Evolutionary conservation across 2,888 invertebrate species (phyloP), one percentile per base, ranked within the genome.

Genomic region (Herminia tarsipennalis): DNA sequence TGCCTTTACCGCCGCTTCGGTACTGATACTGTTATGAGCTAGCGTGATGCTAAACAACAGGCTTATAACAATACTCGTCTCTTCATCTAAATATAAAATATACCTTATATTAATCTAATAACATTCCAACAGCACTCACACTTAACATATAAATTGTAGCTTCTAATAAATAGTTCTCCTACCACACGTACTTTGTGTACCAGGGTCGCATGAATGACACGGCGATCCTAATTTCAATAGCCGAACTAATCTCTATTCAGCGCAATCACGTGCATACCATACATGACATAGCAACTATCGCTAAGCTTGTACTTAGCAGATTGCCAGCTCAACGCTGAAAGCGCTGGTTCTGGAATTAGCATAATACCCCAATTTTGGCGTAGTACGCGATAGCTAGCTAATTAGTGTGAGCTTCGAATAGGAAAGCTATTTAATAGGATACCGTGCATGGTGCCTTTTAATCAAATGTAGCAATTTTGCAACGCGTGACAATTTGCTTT

Each of bases 281-380:
- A 46, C 42, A 53, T 65, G 56, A 56, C 52, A 50, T 42, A 58
- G 48, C 44, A 52, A 52, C 54, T 57, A 52, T 56, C 47, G 29
- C 47, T 67, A 60, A 65, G 61, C 61, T 43, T 40, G 39, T 63
- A 60, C 56, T 68, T 61, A 65, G 42, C 53, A 53, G 66, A 61
- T 51, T 60, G 66, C 66, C 32, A 53, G 51, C 47, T 54, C 57
- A 42, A 42, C 51, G 53, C 46, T 53, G 52, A 59, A 64, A 48
- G 47, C 41, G 52, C 50, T 53, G 53, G 48, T 65, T 60, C 25
- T 39, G 34, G 51, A 51, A 63, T 68, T 65, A 68, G 42, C 66
- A 65, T 61, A 56, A 51, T 61, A 43, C 46, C 30, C 62, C 48
- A 60, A 67, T 67, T 67, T 67, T 48, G 54, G 49, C 39, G 41